These are phyloP conservation scores for Crioceris asparagi DNA, from an alignment of 2,888 invertebrate genomes.

Conservation along the genomic window DNA sequence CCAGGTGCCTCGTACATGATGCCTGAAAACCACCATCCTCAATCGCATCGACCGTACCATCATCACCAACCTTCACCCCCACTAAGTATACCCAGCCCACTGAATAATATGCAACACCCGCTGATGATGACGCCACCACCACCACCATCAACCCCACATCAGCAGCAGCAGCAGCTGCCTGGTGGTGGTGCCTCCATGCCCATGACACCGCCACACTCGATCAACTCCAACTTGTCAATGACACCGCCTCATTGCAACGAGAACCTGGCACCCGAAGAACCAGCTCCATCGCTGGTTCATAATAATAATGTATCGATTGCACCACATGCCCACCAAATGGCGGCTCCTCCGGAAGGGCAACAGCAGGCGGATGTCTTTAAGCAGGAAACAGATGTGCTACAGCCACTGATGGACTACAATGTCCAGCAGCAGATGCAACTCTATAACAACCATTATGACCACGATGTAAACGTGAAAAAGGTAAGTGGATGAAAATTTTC, in stretches of 20 bases:
- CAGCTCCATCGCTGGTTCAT: conserved; percentile 9
- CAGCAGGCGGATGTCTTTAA: conserved; percentile 3
- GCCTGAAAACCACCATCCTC: not conserved
- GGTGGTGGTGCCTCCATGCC: conserved; percentile 14
- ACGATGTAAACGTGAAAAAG: conserved; percentile 28
- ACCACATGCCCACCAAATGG: not conserved
- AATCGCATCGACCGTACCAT: not conserved
- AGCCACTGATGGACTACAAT: conserved; percentile 13
- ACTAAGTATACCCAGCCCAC: conserved; percentile 16
- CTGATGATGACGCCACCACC: conserved; percentile 16
- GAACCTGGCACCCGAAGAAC: conserved; percentile 23
- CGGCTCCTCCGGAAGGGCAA: not conserved
- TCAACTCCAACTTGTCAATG: conserved; percentile 15
- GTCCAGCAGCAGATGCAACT: conserved; percentile 12
- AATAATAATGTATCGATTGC: not conserved
- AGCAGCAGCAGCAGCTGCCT: too few relatives aligned
- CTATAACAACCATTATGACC: too few relatives aligned
- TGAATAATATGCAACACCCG: conserved; percentile 3
- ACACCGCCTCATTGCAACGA: conserved; percentile 24
- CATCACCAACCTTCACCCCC: conserved; percentile 16
- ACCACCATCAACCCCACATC: conserved; percentile 6
- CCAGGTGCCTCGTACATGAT: not conserved
- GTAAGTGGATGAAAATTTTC: too few relatives aligned
- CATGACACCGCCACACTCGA: conserved; percentile 15
- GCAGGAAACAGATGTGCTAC: not conserved